Conservation (phyloP, 2,797 vertebrate species). For the Takifugu ocellatus region DNA sequence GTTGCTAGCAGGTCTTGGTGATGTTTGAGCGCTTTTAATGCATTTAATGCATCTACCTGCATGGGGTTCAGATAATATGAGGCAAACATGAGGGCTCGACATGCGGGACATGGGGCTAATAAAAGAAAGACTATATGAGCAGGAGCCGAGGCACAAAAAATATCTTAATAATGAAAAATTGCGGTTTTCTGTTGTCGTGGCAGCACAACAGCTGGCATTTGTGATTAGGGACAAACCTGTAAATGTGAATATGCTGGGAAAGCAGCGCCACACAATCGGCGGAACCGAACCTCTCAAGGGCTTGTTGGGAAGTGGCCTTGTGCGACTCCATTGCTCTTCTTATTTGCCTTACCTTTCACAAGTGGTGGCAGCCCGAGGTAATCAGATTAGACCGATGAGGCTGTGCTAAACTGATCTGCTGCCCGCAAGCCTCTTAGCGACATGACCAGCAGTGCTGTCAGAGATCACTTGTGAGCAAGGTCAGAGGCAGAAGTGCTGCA, state of each 20-base stretch:
- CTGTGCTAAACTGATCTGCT: constrained; percentile 73
- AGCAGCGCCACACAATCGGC: not conserved
- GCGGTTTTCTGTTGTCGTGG: constrained; percentile 29
- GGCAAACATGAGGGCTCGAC: constrained; percentile 1
- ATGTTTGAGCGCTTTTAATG: too few species aligned
- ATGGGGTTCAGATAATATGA: not conserved
- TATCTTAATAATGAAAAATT: constrained; percentile 38
- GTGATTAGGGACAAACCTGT: not conserved
- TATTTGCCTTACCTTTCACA: constrained; percentile 45
- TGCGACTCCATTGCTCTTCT: constrained; percentile 8
- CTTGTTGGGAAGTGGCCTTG: not conserved
- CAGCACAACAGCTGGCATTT: constrained; percentile 27
- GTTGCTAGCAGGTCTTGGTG: too few species aligned
- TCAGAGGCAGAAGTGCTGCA: constrained; percentile 44
- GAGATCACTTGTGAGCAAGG: constrained; percentile 67
- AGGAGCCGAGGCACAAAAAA: constrained; percentile 28
- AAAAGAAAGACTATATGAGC: constrained; percentile 22
- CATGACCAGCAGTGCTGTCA: constrained; percentile 50
- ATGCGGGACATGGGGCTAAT: constrained; percentile 17
- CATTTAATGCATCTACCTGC: not conserved
- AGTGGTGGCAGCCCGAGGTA: constrained; percentile 64
- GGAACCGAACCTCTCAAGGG: not conserved
- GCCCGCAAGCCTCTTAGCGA: constrained; percentile 74
- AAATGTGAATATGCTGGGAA: not conserved
- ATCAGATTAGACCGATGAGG: constrained; percentile 79